Percentiles rank a stretch among this genome's conserved stretches.
Conservation (phyloP, 1,140 invertebrate genomes). For the Calycopis cecrops region DNA sequence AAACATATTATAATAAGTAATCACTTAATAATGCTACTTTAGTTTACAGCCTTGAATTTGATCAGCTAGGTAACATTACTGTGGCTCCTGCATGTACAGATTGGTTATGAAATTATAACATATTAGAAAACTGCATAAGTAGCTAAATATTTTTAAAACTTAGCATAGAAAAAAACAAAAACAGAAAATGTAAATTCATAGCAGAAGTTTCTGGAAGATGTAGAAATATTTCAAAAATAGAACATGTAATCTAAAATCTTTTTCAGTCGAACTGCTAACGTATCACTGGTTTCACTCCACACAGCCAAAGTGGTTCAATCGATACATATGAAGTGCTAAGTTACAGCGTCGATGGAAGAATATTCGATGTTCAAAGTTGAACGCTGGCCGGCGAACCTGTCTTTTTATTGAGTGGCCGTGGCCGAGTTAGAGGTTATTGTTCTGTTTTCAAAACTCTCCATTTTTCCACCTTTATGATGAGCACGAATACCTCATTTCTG, state of each 20-base stretch:
- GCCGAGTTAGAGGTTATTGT: conserved; percentile 68
- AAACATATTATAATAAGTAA: too few species aligned
- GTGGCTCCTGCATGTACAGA: too few species aligned
- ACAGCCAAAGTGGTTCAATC: conserved; percentile 24
- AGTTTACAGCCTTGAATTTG: too few species aligned
- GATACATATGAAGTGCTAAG: conserved; percentile 27
- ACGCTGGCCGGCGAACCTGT: conserved; percentile 33
- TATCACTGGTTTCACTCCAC: conserved; percentile 23
- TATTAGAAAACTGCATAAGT: too few species aligned
- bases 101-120: too few species aligned
- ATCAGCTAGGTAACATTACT: too few species aligned
- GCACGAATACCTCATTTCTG: conserved; percentile 25
- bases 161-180: too few species aligned
- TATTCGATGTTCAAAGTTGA: conserved; percentile 31
- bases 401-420: conserved; percentile 60
- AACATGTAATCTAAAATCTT: not conserved
- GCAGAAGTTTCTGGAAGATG: too few species aligned
- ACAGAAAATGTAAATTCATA: too few species aligned
- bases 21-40: too few species aligned
- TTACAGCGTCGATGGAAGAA: conserved; percentile 27
- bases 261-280: not conserved
- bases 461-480: conserved; percentile 37
- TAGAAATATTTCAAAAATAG: not conserved
- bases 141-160: too few species aligned
- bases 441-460: conserved; percentile 59